phyloP scores from a whole-genome alignment of 1,140 invertebrate genomes.

The Diabrotica virgifera region DNA sequence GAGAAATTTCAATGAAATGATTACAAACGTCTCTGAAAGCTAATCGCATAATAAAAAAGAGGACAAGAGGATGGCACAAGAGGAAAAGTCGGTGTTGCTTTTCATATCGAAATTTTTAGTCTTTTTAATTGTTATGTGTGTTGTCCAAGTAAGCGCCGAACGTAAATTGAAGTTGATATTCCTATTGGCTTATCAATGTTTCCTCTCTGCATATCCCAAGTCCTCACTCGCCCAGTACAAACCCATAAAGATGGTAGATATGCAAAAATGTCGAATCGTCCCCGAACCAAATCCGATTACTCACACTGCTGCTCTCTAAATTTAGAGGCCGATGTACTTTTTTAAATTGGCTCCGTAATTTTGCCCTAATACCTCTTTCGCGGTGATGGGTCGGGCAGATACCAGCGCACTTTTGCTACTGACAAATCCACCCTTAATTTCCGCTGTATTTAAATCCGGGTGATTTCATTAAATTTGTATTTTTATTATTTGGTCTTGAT shows the following conservation, averaged over 20 bases:
- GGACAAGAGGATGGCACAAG: too few species aligned
- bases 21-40: too few species aligned
- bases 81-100: too few species aligned
- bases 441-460: background rate
- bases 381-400: slow-evolving; percentile 10
- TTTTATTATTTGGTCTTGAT: slow-evolving; percentile 5
- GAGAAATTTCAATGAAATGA: too few species aligned
- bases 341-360: slow-evolving; percentile 10
- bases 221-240: too few species aligned
- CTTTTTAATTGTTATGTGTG: too few species aligned
- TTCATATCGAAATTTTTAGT: too few species aligned
- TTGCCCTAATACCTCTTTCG: slow-evolving; percentile 7
- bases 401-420: background rate
- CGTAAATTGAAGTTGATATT: too few species aligned
- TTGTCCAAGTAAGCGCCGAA: too few species aligned
- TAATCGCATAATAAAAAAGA: too few species aligned
- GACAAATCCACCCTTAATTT: slow-evolving; percentile 3
- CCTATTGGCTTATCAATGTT: too few species aligned
- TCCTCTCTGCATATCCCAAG: too few species aligned
- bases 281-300: slow-evolving; percentile 15
- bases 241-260: slow-evolving; percentile 3
- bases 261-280: slow-evolving; percentile 13
- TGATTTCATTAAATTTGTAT: slow-evolving; percentile 11
- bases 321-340: slow-evolving; percentile 2
- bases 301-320: slow-evolving; percentile 11